Base-by-base conservation (phyloP, 2,888 invertebrate species). In the Rhamnusium bicolor region DNA sequence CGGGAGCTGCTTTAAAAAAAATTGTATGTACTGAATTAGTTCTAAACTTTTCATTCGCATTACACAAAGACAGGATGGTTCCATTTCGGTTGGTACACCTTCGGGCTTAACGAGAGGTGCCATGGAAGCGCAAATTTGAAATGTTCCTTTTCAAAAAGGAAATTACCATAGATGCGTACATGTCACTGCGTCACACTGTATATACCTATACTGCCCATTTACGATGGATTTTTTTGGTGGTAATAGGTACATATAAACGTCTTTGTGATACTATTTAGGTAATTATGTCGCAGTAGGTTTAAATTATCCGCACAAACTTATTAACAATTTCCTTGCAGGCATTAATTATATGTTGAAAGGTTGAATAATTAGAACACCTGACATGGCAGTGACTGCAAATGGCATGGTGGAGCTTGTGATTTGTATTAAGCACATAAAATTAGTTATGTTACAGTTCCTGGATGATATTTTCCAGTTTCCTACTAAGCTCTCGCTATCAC, bases 341-440 rank as follows among this genome's bases (percentile, higher is more conserved):
- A 77, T 75, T 75, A 79, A 75, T 79, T 75, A 79, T 72, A 75
- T 71, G 75, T 69, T 75, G 76, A 79, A 71, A 79, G 76, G 74
- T 63, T 69, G 72, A 78, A 75, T 79, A 79, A 79, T 77, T 77
- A 75, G 74, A 77, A 68, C 75, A 77, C 79, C 79, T 79, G 79
- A 76, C 79, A 78, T 77, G 78, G 72, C 76, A 75, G 74, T 75
- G 76, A 76, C 73, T 79, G 75, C 75, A 72, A 77, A 77, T 77
- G 75, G 71, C 77, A 69, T 60, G 71, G 74, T 66, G 71, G 62
- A 72, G 72, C 75, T 71, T 70, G 66, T 75, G 76, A 78, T 76
- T 78, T 76, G 76, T 78, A 78, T 72, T 78, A 78, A 75, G 77
- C 76, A 76, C 73, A 74, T 75, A 74, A 78, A 78, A 78, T 78